Percentiles rank a stretch among this genome's conserved stretches.
These are phyloP conservation scores for Polypedilum vanderplanki DNA, from an alignment of 1,140 invertebrate genomes.

Conservation along the genomic window DNA sequence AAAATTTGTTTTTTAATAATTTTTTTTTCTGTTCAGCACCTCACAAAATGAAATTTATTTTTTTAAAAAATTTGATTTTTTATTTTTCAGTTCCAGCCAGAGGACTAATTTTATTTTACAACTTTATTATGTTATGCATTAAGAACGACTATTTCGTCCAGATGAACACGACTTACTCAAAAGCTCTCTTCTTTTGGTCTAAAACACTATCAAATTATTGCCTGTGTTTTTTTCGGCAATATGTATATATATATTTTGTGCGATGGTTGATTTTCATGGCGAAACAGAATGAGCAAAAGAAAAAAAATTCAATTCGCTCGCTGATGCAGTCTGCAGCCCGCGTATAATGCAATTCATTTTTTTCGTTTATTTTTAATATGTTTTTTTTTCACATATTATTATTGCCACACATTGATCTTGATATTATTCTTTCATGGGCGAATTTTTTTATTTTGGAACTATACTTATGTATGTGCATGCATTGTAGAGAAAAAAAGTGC, in stretches of 20 bases:
- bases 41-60: background rate
- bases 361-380: slow-evolving; percentile 29
- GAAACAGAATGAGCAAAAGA: slow-evolving; percentile 18
- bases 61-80: slow-evolving; percentile 5
- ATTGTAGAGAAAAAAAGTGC: slow-evolving; percentile 28
- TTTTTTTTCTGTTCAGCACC: background rate
- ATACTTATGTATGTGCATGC: slow-evolving; percentile 28
- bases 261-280: slow-evolving; percentile 20
- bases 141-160: slow-evolving; percentile 17
- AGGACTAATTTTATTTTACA: slow-evolving; percentile 19
- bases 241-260: slow-evolving; percentile 7
- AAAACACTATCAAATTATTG: slow-evolving; percentile 26
- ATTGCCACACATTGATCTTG: slow-evolving; percentile 26
- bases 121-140: slow-evolving; percentile 19
- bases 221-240: slow-evolving; percentile 22
- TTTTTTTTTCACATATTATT: slow-evolving; percentile 29
- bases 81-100: slow-evolving; percentile 14
- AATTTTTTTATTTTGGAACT: slow-evolving; percentile 5
- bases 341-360: slow-evolving; percentile 28
- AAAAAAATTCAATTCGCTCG: slow-evolving; percentile 2
- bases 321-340: slow-evolving; percentile 27
- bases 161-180: slow-evolving; percentile 25
- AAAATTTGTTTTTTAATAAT: background rate
- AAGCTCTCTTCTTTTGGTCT: slow-evolving; percentile 27
- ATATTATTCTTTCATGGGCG: slow-evolving; percentile 25